These are phyloP conservation scores for Automeris io DNA, from an alignment of 2,888 invertebrate species.

Conservation along the genomic window DNA sequence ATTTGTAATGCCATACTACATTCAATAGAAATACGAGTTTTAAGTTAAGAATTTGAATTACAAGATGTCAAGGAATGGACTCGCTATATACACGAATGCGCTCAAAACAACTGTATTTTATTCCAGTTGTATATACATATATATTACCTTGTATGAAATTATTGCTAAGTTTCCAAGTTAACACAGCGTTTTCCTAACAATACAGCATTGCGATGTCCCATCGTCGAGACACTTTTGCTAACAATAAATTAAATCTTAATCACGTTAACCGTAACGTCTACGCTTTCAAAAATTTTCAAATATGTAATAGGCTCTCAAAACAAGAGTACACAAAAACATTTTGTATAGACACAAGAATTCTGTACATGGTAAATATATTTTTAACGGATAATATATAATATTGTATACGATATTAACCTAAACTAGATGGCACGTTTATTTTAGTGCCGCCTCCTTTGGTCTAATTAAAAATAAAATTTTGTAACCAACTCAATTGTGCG, in stretches of 20 bases:
- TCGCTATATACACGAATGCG: constrained; percentile 57
- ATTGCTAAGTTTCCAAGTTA: constrained; percentile 47
- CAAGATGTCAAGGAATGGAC: constrained; percentile 17
- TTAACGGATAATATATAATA: constrained; percentile 78
- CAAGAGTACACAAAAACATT: constrained; percentile 78
- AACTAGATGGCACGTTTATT: constrained; percentile 77
- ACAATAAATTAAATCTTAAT: constrained; percentile 39
- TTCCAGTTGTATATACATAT: constrained; percentile 28
- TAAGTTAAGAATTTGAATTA: constrained; percentile 18
- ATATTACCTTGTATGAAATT: constrained; percentile 59
- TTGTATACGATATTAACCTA: constrained; percentile 78
- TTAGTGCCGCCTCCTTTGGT: constrained; percentile 75
- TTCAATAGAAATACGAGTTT: constrained; percentile 6
- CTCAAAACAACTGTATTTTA: constrained; percentile 40
- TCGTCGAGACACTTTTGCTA: constrained; percentile 26
- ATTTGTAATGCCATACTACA: constrained; percentile 8
- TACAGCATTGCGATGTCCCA: constrained; percentile 38
- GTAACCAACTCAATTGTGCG: constrained; percentile 71
- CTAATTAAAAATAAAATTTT: constrained; percentile 50
- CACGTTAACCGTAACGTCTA: constrained; percentile 44
- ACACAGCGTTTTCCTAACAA: constrained; percentile 42
- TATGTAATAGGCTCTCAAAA: constrained; percentile 76
- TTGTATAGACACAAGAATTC: constrained; percentile 78
- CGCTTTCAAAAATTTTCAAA: constrained; percentile 56
- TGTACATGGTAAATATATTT: constrained; percentile 76